phyloP scores from a whole-genome alignment of 2,888 invertebrate genomes.

The Volucella bombylans region DNA sequence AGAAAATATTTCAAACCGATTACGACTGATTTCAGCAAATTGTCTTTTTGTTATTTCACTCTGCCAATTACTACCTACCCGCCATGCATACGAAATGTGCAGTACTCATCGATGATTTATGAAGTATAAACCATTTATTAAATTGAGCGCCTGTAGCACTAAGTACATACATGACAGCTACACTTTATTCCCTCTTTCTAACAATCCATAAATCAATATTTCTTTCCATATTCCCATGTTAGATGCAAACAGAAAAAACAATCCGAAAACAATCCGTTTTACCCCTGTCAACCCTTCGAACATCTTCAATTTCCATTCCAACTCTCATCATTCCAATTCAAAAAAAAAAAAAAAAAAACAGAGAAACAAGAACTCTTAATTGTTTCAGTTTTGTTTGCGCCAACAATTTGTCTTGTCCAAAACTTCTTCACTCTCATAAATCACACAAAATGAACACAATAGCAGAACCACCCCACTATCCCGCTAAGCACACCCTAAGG shows the following conservation, averaged over 20 bases:
- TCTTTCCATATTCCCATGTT: conserved; percentile 25
- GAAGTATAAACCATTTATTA: too few species aligned
- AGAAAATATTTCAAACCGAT: too few species aligned
- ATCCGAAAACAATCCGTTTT: conserved; percentile 65
- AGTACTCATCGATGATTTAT: too few species aligned
- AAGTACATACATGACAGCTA: too few species aligned
- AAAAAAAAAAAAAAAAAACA: not conserved
- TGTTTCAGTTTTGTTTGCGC: conserved; percentile 73
- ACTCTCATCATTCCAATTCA: conserved; percentile 1
- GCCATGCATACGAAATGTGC: too few species aligned
- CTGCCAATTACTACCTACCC: too few species aligned
- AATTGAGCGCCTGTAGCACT: too few species aligned
- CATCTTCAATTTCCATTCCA: conserved; percentile 67
- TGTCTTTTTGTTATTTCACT: too few species aligned
- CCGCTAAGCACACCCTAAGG: conserved; percentile 40
- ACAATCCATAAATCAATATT: conserved; percentile 67
- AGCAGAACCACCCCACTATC: conserved; percentile 9
- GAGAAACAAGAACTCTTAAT: conserved; percentile 48
- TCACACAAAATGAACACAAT: conserved; percentile 71
- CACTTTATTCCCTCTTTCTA: not conserved
- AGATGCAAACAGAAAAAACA: not conserved
- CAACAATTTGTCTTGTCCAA: conserved; percentile 72
- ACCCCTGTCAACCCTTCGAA: conserved; percentile 72
- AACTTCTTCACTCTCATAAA: conserved; percentile 69
- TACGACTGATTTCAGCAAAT: too few species aligned